These are phyloP conservation scores for Antedon mediterranea DNA, from an alignment of 53 echinoderm and acorn worm genomes.

Conservation along the genomic window DNA sequence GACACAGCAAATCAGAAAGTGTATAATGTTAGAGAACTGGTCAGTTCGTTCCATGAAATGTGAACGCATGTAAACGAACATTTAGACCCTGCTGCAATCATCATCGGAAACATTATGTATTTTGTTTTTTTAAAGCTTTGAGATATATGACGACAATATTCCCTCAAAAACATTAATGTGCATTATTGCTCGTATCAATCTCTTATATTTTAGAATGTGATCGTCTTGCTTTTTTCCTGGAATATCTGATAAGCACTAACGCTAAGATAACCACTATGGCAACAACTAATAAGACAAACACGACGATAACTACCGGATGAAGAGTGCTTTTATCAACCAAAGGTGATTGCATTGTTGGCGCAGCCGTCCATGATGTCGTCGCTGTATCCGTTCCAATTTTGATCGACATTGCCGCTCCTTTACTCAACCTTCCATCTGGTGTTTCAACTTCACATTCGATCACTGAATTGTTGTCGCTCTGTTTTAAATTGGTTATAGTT, in stretches of 20 bases:
- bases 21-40: too few relatives aligned
- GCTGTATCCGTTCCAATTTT: neutral
- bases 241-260: neutral
- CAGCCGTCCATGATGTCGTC: neutral
- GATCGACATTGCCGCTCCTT: neutral
- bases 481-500: neutral
- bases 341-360: neutral
- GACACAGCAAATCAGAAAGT: too few relatives aligned
- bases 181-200: too few relatives aligned
- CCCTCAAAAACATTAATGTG: too few relatives aligned
- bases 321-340: neutral
- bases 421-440: neutral
- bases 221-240: neutral
- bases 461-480: neutral
- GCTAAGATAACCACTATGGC: neutral
- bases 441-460: neutral
- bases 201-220: neutral
- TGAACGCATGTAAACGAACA: too few relatives aligned
- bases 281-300: neutral
- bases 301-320: neutral
- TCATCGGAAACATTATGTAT: too few relatives aligned
- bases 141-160: too few relatives aligned
- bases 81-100: too few relatives aligned
- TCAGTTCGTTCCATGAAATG: too few relatives aligned
- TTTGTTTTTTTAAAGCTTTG: too few relatives aligned